Evolutionary conservation across 2,797 vertebrate genomes (phyloP), one percentile per base, ranked within the genome.

Genomic region (Columba guinea): DNA sequence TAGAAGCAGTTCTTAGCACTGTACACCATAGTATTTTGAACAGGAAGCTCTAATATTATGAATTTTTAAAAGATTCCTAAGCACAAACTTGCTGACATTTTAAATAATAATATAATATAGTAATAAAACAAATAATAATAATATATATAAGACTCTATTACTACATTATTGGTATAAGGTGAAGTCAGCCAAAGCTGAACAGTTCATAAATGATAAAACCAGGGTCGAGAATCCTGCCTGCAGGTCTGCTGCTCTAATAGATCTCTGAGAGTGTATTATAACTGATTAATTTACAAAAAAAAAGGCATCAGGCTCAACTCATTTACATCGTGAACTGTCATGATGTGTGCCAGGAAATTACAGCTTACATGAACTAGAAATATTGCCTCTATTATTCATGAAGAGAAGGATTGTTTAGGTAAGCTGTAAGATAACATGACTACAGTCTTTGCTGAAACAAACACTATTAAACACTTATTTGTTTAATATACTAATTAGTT

Each of bases 321-420:
- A 53, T 87, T 95, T 94, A 84, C 44, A 32, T 27, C 84, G 56
- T n/a, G 76, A 76, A 59, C n/a, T 79, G n/a, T 84, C 80, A 76
- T 89, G 86, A 67, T 32, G 16, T 60, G 63, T 89, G 74, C 75
- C 78, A 92, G 64, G 30, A 93, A 91, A 94, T 92, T 82, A 62
- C 34, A 71, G 41, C 7, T 93, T 82, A 74, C 13, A 9, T 56
- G 44, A 88, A 64, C 44, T 35, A 70, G 81, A 89, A 90, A 41
- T 65, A 77, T 28, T 80, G 30, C 7, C 53, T 52, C 15, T 77
- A 67, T 76, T 76, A 87, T 46, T 11, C 53, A 74, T 75, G 39
- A 91, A 90, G 34, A 68, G 37, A 82, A 4, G 3, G 17, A 13
- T 69, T 80, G 28, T 80, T 89, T 74, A 68, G 39, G 12, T 68